Base-by-base conservation (phyloP, 2,113 vertebrate species). In the Aegypius monachus region DNA sequence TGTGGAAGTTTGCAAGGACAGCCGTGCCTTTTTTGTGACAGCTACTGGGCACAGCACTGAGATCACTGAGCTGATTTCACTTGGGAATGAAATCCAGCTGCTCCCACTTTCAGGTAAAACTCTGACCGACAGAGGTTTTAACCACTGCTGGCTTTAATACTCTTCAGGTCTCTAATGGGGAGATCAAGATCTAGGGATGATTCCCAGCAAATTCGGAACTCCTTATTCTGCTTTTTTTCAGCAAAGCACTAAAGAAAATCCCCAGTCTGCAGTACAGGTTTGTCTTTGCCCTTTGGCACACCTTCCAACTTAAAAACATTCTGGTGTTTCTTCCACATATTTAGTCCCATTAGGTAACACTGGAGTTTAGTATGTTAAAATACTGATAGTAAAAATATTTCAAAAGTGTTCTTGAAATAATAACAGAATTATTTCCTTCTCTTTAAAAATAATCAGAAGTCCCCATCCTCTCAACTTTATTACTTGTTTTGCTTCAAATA, bases 401-500 rank as follows among this genome's bases (percentile, higher is more conserved):
- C 1, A 4, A 5, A 86, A 66, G 13, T 34, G 1, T 15, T 75
- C 48, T 47, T 62, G 36, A 94, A 79, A 84, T 43, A 73, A 78
- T 50, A 58, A 55, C 27, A 42, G 13, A 84, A 68, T 79, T 65
- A 72, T 84, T 86, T 52, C 38, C 19, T 74, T 71, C 20, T 73
- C 11, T 63, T 90, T 73, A 58, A 83, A 95, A 89, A 85, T 50
- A 81, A 65, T 81, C 34, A 95, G 71, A 53, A 40, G 50, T 88
- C 74, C 25, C 4, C 31, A 62, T 68, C 36, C 6, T 77, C 25
- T 13, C 58, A 88, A 6, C 16, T 80, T 77, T 79, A 62, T 72
- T 85, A 42, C 13, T 85, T 85, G 36, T 58, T 96, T 94, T 53
- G 40, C 70, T 95, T 89, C 87, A 91, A 68, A 85, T 88, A 95